Evolutionary conservation across 2,113 vertebrate genomes (phyloP), one percentile per base, ranked within the genome.

Genomic region (Panthera leo): DNA sequence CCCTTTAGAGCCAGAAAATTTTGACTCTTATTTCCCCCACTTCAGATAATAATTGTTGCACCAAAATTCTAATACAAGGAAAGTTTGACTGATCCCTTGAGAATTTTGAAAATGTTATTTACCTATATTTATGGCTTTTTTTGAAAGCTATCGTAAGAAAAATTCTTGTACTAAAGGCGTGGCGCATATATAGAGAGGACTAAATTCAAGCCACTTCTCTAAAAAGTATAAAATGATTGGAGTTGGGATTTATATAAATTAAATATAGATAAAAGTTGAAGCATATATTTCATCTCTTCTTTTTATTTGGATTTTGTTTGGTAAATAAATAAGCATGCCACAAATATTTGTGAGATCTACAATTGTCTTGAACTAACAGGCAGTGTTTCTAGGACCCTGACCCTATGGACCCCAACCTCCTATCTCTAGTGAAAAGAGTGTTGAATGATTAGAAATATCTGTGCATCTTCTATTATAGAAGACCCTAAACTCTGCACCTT

Each of bases 1-100:
- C 55, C 36, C 14, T 87, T 82, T 79, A 45, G 6, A 58, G 23
- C 6, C 75, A 95, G 19, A 67, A 23, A 18, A 27, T 82, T 89
- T 93, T 71, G 78, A 78, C 55, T 88, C 51, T 91, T 51, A 42
- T 85, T 83, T 75, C 48, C 23, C 27, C 13, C 23, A 45, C 85
- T 96, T 48, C 29, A 94, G 85, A 65, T 91, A 80, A 61, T 73
- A 86, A 70, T 91, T 97, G n/a, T 36, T 61, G 15, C 78, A 95
- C 55, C 29, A 87, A 95, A 92, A 89, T 84, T 19, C 51, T 51
- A 89, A 94, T 18, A n/a, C 9, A 85, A 67, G 36, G 51, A 65
- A 91, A 51, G 16, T 29, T 55, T 21, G 51, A 21, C 39, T 95
- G 48, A 75, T 88, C 27, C 11, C 18, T 88, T 55, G n/a, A 68